Conservation (phyloP, 2,113 vertebrate species). For the Gymnogyps californianus region DNA sequence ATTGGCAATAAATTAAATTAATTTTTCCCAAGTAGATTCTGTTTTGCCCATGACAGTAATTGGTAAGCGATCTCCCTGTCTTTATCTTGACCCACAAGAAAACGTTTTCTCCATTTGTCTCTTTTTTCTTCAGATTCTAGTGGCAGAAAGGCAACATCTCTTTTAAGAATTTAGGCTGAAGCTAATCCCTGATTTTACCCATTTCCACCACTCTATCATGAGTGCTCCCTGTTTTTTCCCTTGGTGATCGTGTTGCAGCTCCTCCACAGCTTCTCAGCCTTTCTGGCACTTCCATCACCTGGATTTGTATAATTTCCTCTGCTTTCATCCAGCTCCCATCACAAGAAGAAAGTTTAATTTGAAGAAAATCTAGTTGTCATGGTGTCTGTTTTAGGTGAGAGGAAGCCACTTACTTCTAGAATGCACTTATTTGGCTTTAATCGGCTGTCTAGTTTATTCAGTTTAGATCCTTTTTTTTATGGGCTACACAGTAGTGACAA, state of each 20-base stretch:
- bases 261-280: neutral
- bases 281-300: neutral
- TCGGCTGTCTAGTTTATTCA: neutral
- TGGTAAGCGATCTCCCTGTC: neutral
- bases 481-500: neutral
- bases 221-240: neutral
- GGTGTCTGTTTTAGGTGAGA: neutral
- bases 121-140: neutral
- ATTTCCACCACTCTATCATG: neutral
- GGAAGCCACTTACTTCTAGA: neutral
- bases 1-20: neutral
- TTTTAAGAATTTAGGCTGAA: neutral
- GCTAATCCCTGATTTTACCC: neutral
- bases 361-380: neutral
- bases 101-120: neutral
- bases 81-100: neutral
- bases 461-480: neutral
- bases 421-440: neutral
- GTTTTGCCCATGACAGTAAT: neutral
- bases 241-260: fast-evolving
- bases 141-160: neutral
- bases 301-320: neutral
- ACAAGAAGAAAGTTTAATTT: neutral
- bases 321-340: neutral
- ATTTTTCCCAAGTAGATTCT: neutral